Evolutionary conservation across 2,113 vertebrate species (phyloP), one percentile per base, ranked within the genome.

Genomic region (Pelecanus crispus): DNA sequence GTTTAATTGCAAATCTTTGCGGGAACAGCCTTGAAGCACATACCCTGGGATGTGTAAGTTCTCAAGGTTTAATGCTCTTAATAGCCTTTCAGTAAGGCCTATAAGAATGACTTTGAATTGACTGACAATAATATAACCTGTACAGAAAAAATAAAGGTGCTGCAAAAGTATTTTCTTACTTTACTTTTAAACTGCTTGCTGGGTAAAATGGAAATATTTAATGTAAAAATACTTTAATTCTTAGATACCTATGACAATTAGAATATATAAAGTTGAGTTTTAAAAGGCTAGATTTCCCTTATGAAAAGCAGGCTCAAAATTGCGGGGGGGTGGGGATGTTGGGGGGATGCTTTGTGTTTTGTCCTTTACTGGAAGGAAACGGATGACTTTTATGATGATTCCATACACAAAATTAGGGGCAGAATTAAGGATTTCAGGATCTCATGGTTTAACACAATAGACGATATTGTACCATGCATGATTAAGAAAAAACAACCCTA

Each of bases 1-100:
- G 81, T 90, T 90, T 90, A 94, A 92, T 55, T 90, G 38, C 71
- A 93, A 42, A 75, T 86, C 62, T 94, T 79, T 80, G 50, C 77
- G 32, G 20, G 20, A 94, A 62, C 4, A 91, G 83, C 47, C 80
- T 88, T 93, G 55, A 93, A 85, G 61, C n/a, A 90, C 36, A 72
- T 24, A 80, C 19, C 53, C 74, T 81, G 45, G 9, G 26, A n/a
- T 42, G 32, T 61, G 15, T 42, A 80, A 85, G 56, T 77, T 93
- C 81, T 88, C 62, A 88, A 90, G 63, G 70, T 82, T 91, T 92
- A 93, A 62, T 86, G 40, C 5, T 55, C 32, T 79, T 90, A 77
- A 77, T 53, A 82, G 66, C 42, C 32, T 55, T 92, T 63, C 45
- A 50, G 29, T 66, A 47, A 93, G 20, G 7, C 13, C 52, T 83